Percentiles rank a stretch among this genome's conserved stretches.
Evolutionary conservation across 1,140 invertebrate species (phyloP).

Genomic region (Cyrtorhinus lividipennis): DNA sequence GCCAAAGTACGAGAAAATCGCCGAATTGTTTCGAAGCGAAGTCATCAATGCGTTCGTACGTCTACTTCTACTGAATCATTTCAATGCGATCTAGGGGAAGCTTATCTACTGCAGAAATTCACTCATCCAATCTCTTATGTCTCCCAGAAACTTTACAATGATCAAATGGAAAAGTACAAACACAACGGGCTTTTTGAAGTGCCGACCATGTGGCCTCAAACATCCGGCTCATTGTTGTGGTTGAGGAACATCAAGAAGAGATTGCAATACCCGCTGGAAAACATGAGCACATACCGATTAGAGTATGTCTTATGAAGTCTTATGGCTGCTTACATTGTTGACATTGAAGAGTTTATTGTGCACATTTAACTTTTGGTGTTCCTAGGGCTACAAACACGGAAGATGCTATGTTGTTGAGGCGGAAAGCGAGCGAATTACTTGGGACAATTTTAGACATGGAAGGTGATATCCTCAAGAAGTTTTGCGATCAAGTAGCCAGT

Average conservation of each 20-base stretch:
- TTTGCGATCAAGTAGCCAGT: slow-evolving; percentile 29
- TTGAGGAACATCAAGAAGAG: slow-evolving; percentile 48
- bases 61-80: too few species aligned
- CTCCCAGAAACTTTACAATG: slow-evolving; percentile 29
- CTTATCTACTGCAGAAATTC: too few species aligned
- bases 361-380: too few species aligned
- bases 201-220: slow-evolving; percentile 53
- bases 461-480: slow-evolving; percentile 29
- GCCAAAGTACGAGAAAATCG: slow-evolving; percentile 39
- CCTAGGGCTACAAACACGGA: slow-evolving; percentile 24
- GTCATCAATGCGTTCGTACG: slow-evolving; percentile 46
- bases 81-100: too few species aligned
- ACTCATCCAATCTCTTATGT: too few species aligned
- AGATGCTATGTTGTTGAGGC: slow-evolving; percentile 28
- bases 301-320: too few species aligned
- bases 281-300: slow-evolving; percentile 17
- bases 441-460: slow-evolving; percentile 28
- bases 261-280: slow-evolving; percentile 43
- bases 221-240: slow-evolving; percentile 55
- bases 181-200: slow-evolving; percentile 36
- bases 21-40: slow-evolving; percentile 45
- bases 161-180: slow-evolving; percentile 31
- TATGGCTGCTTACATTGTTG: too few species aligned
- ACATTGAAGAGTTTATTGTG: too few species aligned
- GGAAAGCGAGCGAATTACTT: slow-evolving; percentile 29